Base-by-base conservation (phyloP, 2,888 invertebrate genomes). In the Leucoptera coffeella region DNA sequence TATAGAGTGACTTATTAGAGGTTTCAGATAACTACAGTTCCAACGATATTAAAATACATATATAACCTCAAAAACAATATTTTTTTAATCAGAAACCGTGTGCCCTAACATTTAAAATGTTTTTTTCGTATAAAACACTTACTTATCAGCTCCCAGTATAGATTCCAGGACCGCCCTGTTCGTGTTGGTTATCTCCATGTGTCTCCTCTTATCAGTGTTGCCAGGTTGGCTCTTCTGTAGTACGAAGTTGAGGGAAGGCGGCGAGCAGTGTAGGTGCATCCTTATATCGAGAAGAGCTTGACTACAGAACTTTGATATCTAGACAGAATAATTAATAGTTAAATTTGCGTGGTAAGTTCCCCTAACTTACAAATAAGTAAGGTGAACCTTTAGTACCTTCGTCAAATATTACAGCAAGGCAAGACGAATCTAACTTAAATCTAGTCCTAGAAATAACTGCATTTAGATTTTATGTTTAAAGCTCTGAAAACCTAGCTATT, bases 221-320 rank as follows among this genome's bases (percentile, higher is more conserved):
- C 37, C 2, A 31, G 4, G 3, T 26, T 7, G 10, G 6, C 3
- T 10, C 22, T 12, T 25, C 17, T 56, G 53, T 2, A 56, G 11
- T 0, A 52, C 49, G 31, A 51, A 65, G 37, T 37, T 57, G 3
- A 69, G 35, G 0, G 69, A 49, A 0, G 60, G 50, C 7, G 69
- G 67, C 4, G 65, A 50, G 30, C 62, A 59, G 34, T 65, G 59
- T 3, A 69, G 35, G 20, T 65, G 64, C 13, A 67, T 39, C 11
- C 61, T 43, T 27, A 69, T 61, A 30, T 67, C 51, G 9, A 64
- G 38, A 3, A 67, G 33, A 0, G 62, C 60, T 47, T 56, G 47
- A 0, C 53, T 47, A 28, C 58, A 50, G 37, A 64, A 57, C 27
- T 45, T 53, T 3, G 57, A 50, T 25, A 67, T 50, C 67, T 69